Evolutionary conservation across 2,888 invertebrate species (phyloP).

Genomic region (Peribatodes rhomboidaria): DNA sequence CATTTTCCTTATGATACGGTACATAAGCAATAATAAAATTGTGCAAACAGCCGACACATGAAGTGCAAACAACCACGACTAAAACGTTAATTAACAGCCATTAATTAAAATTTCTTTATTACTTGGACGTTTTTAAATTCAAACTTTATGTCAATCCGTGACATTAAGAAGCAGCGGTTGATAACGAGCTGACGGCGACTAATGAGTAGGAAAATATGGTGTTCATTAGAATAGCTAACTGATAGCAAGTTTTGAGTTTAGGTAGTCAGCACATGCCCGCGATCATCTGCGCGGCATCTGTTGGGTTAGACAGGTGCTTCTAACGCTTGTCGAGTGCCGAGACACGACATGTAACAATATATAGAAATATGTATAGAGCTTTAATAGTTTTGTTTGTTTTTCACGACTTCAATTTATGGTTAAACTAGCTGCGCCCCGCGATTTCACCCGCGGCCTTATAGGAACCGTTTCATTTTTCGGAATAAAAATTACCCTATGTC

Average conservation of each 20-base stretch:
- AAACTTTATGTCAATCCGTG: constrained; percentile 42
- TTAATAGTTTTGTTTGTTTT: constrained; percentile 26
- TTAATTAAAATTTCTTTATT: constrained; percentile 22
- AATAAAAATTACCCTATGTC: too few species aligned
- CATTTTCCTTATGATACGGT: too few species aligned
- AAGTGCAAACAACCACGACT: neutral
- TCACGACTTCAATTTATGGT: constrained; percentile 9
- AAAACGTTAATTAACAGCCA: constrained; percentile 2
- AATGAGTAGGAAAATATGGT: constrained; percentile 54
- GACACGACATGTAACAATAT: constrained; percentile 15
- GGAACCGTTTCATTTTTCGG: too few species aligned
- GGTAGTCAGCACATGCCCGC: constrained; percentile 55
- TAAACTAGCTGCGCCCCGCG: too few species aligned
- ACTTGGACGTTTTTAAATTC: constrained; percentile 21
- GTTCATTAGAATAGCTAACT: constrained; percentile 53
- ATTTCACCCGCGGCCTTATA: too few species aligned
- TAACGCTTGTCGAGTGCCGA: constrained; percentile 58
- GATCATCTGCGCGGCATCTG: constrained; percentile 70
- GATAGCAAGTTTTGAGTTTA: constrained; percentile 49
- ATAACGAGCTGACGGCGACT: constrained; percentile 54
- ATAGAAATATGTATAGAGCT: too few species aligned
- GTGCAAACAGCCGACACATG: neutral
- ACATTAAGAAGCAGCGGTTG: constrained; percentile 43
- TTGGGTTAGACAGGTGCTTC: constrained; percentile 80
- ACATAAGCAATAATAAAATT: neutral